These are phyloP conservation scores for Hybos culiciformis DNA, from an alignment of 2,888 invertebrate genomes.

Conservation along the genomic window DNA sequence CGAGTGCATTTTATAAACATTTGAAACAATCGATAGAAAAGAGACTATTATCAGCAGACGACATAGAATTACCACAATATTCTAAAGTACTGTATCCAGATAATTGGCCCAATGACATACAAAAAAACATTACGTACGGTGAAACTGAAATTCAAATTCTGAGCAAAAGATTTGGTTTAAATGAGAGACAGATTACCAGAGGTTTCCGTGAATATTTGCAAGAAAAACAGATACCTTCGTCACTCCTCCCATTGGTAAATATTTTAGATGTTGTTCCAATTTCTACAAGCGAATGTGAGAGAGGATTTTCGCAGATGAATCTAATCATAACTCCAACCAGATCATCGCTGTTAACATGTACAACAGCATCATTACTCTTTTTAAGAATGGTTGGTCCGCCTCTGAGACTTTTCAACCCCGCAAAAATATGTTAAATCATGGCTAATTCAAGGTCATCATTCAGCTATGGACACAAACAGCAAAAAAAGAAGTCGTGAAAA, in stretches of 20 bases:
- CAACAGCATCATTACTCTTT: not conserved
- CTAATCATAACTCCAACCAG: not conserved
- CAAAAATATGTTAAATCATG: not conserved
- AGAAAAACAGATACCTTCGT: not conserved
- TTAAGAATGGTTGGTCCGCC: not conserved
- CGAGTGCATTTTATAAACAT: not conserved
- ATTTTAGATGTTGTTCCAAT: not conserved
- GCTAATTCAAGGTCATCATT: not conserved
- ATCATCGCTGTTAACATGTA: constrained; percentile 1
- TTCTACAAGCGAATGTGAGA: constrained; percentile 1
- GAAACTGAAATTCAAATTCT: constrained; percentile 1
- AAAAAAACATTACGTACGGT: constrained; percentile 1
- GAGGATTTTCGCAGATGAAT: not conserved
- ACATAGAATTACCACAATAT: constrained; percentile 1
- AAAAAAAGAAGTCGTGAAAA: not conserved
- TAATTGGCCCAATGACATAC: not conserved
- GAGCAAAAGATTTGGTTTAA: not conserved
- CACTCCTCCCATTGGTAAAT: not conserved
- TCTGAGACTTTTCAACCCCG: not conserved
- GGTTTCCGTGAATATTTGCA: not conserved
- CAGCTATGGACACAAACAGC: not conserved
- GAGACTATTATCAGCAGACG: not conserved
- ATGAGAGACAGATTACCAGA: not conserved
- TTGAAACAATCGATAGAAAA: not conserved
- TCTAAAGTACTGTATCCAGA: constrained; percentile 1